These are phyloP conservation scores for Sebastes matsubarae DNA, from an alignment of 2,797 vertebrate species.

Conservation along the genomic window DNA sequence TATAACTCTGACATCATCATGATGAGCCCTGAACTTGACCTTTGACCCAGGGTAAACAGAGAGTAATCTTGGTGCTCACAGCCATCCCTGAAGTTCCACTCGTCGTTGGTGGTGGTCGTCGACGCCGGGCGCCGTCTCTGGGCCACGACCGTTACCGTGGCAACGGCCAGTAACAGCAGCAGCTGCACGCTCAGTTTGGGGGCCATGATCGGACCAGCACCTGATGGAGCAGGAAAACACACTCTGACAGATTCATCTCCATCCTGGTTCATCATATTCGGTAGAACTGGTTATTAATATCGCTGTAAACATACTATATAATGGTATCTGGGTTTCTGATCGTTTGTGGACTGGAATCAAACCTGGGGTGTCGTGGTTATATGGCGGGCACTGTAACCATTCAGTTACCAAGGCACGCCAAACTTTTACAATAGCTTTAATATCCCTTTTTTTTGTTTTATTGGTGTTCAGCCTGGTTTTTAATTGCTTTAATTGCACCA, in stretches of 20 bases:
- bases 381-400: neutral
- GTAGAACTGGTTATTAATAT: too few species aligned
- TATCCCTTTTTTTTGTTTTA: too few species aligned
- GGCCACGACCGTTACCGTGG: conserved; percentile 61
- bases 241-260: too few species aligned
- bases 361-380: neutral
- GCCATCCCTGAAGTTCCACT: conserved; percentile 85
- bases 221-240: conserved; percentile 13
- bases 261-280: too few species aligned
- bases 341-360: too few species aligned
- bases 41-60: conserved; percentile 46
- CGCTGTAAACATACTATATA: too few species aligned
- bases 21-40: conserved; percentile 47
- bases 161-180: conserved; percentile 71
- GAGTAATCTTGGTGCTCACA: conserved; percentile 74
- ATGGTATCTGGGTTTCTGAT: too few species aligned
- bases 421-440: too few species aligned
- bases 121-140: conserved; percentile 67
- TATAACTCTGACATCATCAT: conserved; percentile 30
- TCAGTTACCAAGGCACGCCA: neutral
- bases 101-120: conserved; percentile 30
- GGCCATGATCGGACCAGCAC: conserved; percentile 67
- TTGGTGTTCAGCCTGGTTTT: too few species aligned
- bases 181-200: conserved; percentile 72
- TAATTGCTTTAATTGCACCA: neutral